Percentiles rank a stretch among this genome's conserved stretches.
phyloP scores from a whole-genome alignment of 1,140 invertebrate species.

The Whitmania pigra region DNA sequence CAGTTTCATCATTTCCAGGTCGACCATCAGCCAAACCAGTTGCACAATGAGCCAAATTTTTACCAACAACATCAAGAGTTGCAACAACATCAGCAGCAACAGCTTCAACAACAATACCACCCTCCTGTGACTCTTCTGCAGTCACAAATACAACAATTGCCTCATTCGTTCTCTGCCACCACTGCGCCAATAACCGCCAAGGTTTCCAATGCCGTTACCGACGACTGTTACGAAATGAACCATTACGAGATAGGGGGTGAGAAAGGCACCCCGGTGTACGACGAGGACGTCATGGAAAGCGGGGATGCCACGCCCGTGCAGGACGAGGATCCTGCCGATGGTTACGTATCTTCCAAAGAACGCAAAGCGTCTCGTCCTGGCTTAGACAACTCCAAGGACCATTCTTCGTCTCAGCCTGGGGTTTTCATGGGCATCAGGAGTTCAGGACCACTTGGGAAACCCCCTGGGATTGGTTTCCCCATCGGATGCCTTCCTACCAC shows the following conservation, averaged over 20 bases:
- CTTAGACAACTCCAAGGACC: too few species aligned
- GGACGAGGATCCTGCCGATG: background rate
- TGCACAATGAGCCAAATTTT: too few species aligned
- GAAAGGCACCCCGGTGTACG: background rate
- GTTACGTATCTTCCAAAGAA: too few species aligned
- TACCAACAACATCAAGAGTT: slow-evolving; percentile 5
- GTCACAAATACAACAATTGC: background rate
- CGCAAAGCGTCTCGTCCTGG: too few species aligned
- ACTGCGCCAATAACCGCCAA: too few species aligned
- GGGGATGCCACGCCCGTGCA: background rate
- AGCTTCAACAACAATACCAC: slow-evolving; percentile 18
- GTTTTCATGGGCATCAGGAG: too few species aligned
- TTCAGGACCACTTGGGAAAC: too few species aligned
- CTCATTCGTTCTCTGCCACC: too few species aligned
- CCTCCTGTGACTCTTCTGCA: background rate
- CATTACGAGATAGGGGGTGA: background rate
- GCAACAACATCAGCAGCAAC: slow-evolving; percentile 9
- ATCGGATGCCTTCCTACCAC: too few species aligned
- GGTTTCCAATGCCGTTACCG: background rate
- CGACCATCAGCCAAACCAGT: background rate
- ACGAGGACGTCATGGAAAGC: background rate
- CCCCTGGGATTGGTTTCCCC: too few species aligned
- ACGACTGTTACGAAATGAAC: background rate
- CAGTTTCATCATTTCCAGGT: background rate
- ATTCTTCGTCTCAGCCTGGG: too few species aligned